phyloP scores from a whole-genome alignment of 2,113 vertebrate species.

The Mionectes macconnelli region DNA sequence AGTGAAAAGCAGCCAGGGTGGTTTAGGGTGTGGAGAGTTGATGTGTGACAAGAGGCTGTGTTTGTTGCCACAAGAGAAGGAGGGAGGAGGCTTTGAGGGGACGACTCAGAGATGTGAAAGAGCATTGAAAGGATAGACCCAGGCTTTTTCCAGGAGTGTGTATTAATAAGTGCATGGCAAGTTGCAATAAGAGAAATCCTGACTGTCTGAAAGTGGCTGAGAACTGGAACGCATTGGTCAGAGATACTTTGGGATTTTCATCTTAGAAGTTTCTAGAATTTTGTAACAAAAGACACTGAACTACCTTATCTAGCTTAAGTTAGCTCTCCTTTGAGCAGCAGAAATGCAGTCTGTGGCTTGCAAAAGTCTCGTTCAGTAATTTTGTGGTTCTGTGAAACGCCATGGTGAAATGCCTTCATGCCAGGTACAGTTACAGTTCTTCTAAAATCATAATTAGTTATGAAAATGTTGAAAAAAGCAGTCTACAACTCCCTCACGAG shows the following conservation, averaged over 20 bases:
- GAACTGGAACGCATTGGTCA: background rate
- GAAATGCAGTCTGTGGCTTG: background rate
- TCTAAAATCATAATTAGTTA: background rate
- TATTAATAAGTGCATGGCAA: background rate
- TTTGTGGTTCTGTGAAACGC: background rate
- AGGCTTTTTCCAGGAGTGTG: background rate
- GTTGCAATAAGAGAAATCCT: background rate
- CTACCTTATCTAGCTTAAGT: background rate
- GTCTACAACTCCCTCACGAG: background rate
- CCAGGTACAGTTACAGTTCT: background rate
- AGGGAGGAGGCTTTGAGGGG: background rate
- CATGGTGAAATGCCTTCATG: background rate
- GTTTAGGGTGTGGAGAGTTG: background rate
- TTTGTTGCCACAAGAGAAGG: background rate
- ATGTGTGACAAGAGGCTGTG: background rate
- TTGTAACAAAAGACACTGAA: background rate
- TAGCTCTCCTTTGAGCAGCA: background rate
- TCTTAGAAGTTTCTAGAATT: background rate
- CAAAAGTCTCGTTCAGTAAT: background rate
- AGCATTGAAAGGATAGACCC: background rate
- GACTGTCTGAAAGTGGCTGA: background rate
- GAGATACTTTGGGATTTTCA: background rate
- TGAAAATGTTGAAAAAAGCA: background rate
- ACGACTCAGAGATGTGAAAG: background rate
- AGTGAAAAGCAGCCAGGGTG: background rate